These are phyloP conservation scores for Mellivora capensis DNA, from an alignment of 2,113 vertebrate genomes.

Conservation along the genomic window DNA sequence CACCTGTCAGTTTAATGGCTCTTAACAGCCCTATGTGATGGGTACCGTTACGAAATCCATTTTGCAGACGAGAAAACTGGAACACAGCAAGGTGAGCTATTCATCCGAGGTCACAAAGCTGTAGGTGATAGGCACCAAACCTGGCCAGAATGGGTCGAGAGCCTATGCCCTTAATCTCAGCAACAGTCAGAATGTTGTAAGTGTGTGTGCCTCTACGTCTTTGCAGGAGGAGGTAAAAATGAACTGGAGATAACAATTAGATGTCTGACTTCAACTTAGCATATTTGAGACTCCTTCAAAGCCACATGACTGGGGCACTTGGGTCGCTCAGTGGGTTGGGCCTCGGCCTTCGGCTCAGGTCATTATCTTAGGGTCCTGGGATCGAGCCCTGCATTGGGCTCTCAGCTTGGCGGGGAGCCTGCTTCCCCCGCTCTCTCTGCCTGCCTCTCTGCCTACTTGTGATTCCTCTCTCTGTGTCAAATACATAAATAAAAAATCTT, in stretches of 20 bases:
- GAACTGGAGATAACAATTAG: background rate
- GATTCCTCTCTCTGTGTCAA: too few species aligned
- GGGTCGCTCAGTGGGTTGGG: too few species aligned
- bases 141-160: background rate
- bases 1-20: background rate
- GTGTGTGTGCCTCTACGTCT: background rate
- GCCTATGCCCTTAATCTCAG: background rate
- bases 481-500: too few species aligned
- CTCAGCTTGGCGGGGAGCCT: too few species aligned
- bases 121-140: background rate
- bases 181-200: accelerated
- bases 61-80: background rate
- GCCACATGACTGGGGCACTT: background rate
- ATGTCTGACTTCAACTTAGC: background rate
- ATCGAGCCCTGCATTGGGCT: too few species aligned
- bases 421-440: too few species aligned
- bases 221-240: background rate
- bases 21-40: background rate
- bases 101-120: background rate
- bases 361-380: too few species aligned
- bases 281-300: background rate
- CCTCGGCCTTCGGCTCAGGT: too few species aligned
- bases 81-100: background rate
- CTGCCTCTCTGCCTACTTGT: too few species aligned
- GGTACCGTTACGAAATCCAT: background rate